A percentile compares a stretch with the other conserved stretches of the same genome.
Conservation (phyloP, 2,113 vertebrate genomes). For the Carlito syrichta region DNA sequence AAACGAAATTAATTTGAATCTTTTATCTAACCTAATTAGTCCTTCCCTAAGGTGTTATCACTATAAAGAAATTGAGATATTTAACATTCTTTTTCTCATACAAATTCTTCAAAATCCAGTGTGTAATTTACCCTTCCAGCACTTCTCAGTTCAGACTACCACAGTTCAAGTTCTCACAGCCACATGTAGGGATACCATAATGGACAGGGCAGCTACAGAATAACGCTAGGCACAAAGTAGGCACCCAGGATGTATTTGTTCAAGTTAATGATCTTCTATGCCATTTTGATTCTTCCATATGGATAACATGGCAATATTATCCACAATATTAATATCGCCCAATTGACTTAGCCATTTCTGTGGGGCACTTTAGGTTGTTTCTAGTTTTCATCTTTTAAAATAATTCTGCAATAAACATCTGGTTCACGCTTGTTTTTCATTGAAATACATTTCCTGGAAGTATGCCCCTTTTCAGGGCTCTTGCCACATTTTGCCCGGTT, state of each 20-base stretch:
- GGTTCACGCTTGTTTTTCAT: background rate
- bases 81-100: background rate
- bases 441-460: background rate
- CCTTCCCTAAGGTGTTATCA: background rate
- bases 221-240: background rate
- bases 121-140: background rate
- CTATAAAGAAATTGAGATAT: background rate
- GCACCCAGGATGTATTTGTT: background rate
- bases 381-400: constrained; percentile 3
- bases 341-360: background rate
- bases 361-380: background rate
- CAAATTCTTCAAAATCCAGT: background rate
- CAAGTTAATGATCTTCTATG: background rate
- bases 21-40: background rate
- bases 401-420: background rate
- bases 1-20: background rate
- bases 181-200: background rate
- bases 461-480: background rate
- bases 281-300: background rate
- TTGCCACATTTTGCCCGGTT: background rate
- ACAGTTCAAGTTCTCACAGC: background rate
- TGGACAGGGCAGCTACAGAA: background rate
- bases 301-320: background rate
- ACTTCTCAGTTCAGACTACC: background rate
- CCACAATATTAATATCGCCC: background rate